Percentiles rank a stretch among this genome's conserved stretches.
Evolutionary conservation across 1,140 invertebrate genomes (phyloP).

Genomic region (Bactericera cockerelli): DNA sequence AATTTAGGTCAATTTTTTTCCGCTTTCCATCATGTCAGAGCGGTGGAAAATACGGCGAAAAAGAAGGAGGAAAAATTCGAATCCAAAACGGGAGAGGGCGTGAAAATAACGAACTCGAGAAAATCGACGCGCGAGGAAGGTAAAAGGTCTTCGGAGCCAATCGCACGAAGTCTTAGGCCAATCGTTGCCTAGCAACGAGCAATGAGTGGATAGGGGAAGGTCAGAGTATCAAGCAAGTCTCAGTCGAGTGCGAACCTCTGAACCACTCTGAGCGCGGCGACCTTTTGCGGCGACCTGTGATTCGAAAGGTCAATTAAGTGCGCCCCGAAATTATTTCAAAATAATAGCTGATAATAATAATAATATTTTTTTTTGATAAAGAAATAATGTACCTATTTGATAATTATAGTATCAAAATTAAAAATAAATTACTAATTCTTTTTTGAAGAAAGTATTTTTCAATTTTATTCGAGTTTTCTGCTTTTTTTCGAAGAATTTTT

Average conservation of each 20-base stretch:
- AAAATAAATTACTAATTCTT: neutral
- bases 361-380: too few relatives aligned
- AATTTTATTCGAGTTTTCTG: too few relatives aligned
- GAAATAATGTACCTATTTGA: neutral
- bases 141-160: slow-evolving; percentile 7
- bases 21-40: too few relatives aligned
- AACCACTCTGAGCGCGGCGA: neutral
- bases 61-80: neutral
- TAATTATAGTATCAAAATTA: neutral
- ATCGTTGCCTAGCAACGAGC: neutral
- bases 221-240: neutral
- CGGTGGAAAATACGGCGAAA: neutral
- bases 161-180: neutral
- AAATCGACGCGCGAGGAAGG: neutral
- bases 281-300: neutral
- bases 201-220: neutral
- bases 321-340: neutral
- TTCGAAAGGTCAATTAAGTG: neutral
- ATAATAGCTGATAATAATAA: too few relatives aligned
- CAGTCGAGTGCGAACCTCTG: neutral
- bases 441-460: neutral
- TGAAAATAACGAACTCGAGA: neutral
- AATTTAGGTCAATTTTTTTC: too few relatives aligned
- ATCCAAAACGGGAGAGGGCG: neutral
- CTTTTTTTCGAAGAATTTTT: too few relatives aligned